Evolutionary conservation across 2,797 vertebrate species (phyloP).

Genomic region (Myotis pilosus): DNA sequence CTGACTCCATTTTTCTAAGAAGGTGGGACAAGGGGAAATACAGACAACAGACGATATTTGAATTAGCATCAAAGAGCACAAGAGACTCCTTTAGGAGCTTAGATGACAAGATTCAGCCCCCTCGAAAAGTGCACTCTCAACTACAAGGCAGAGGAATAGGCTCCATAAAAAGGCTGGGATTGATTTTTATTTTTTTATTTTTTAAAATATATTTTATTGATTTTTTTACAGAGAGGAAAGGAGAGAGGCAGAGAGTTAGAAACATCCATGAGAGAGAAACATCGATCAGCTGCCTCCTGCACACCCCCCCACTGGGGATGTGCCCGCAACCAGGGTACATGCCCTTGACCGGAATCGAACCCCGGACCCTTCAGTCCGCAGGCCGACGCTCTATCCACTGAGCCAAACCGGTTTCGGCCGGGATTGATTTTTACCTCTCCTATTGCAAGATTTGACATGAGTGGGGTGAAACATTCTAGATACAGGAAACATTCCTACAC

Average conservation of each 20-base stretch:
- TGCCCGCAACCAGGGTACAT: too few relatives aligned
- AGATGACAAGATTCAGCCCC: background rate
- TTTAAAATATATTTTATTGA: too few relatives aligned
- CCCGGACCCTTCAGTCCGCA: too few relatives aligned
- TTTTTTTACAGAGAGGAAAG: too few relatives aligned
- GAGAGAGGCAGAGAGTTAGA: too few relatives aligned
- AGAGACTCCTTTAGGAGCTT: background rate
- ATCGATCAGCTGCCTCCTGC: too few relatives aligned
- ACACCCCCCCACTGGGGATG: too few relatives aligned
- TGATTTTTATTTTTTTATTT: too few relatives aligned
- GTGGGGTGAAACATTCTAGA: background rate
- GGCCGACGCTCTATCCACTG: too few relatives aligned
- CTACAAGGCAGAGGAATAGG: background rate
- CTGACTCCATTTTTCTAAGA: background rate
- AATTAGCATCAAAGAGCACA: background rate
- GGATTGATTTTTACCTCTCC: background rate
- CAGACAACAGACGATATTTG: background rate
- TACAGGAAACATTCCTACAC: background rate
- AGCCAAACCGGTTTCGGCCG: too few relatives aligned
- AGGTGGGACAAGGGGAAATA: background rate
- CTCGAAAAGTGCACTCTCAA: background rate
- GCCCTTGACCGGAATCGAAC: too few relatives aligned
- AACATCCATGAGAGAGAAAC: too few relatives aligned
- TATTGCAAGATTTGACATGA: background rate
- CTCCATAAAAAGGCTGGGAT: background rate